These are phyloP conservation scores for Eupeodes luniger DNA, from an alignment of 2,888 invertebrate species.

Conservation along the genomic window DNA sequence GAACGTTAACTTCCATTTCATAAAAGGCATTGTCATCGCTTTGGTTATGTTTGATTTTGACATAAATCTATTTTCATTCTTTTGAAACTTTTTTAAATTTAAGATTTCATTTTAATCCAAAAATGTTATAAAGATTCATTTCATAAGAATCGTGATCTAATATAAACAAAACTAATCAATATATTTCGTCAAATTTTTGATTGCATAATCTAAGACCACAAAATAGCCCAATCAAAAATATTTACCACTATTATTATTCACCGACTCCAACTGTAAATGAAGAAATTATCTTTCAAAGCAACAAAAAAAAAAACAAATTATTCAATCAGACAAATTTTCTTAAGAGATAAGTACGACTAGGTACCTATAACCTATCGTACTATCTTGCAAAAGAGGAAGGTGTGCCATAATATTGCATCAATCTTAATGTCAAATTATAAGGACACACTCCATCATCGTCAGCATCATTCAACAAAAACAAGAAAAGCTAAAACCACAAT, in stretches of 20 bases:
- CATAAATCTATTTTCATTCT: too few relatives aligned
- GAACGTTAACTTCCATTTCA: too few relatives aligned
- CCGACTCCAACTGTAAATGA: background rate
- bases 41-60: too few relatives aligned
- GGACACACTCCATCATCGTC: constrained; percentile 72
- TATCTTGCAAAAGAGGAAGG: constrained; percentile 35
- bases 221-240: constrained; percentile 56
- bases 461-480: constrained; percentile 36
- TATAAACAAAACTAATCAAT: background rate
- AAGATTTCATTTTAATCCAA: too few relatives aligned
- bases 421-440: constrained; percentile 72
- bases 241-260: constrained; percentile 37
- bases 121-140: too few relatives aligned
- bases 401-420: constrained; percentile 70
- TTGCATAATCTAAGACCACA: constrained; percentile 38
- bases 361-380: background rate
- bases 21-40: too few relatives aligned
- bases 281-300: constrained; percentile 42
- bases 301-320: constrained; percentile 13
- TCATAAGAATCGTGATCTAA: too few relatives aligned
- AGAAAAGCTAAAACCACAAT: constrained; percentile 29
- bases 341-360: background rate
- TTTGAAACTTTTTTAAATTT: too few relatives aligned
- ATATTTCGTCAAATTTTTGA: background rate
- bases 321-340: constrained; percentile 27